These are phyloP conservation scores for Thecocarcelia acutangulata DNA, from an alignment of 2,888 invertebrate genomes.

Conservation along the genomic window DNA sequence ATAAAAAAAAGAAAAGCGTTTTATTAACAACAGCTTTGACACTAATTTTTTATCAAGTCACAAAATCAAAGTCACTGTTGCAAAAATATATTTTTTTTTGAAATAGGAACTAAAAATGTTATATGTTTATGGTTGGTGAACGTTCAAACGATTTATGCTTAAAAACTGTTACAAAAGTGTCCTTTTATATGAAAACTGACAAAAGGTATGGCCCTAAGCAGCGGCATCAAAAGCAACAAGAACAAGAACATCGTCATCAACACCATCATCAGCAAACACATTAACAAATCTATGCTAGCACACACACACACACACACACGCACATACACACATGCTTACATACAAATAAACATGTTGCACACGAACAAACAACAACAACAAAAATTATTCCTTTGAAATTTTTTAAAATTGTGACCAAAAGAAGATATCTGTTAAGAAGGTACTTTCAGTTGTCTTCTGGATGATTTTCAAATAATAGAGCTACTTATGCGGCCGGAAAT, in stretches of 20 bases:
- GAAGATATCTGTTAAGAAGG: no score
- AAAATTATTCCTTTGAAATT: no score
- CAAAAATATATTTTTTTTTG: conserved; percentile 30
- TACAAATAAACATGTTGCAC: neutral
- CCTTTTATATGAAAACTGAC: conserved; percentile 78
- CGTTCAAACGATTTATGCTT: conserved; percentile 75
- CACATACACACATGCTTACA: conserved; percentile 9
- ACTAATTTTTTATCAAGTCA: conserved; percentile 40
- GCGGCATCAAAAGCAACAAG: conserved; percentile 54
- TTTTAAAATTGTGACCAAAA: no score
- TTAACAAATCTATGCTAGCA: conserved; percentile 30
- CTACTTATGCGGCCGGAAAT: no score
- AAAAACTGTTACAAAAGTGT: conserved; percentile 73
- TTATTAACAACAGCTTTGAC: neutral
- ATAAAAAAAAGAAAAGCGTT: neutral
- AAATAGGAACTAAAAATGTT: neutral
- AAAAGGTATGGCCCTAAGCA: conserved; percentile 72
- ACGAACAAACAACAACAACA: conserved; percentile 25
- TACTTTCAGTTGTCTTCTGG: no score
- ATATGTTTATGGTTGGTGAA: conserved; percentile 70
- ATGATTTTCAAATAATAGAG: no score
- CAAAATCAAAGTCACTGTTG: conserved; percentile 52
- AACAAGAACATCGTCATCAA: conserved; percentile 39
- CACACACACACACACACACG: neutral
- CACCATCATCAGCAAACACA: conserved; percentile 48